Percentiles rank a stretch among this genome's conserved stretches.
These are phyloP conservation scores for Belonocnema kinseyi DNA, from an alignment of 1,140 invertebrate genomes.

Conservation along the genomic window DNA sequence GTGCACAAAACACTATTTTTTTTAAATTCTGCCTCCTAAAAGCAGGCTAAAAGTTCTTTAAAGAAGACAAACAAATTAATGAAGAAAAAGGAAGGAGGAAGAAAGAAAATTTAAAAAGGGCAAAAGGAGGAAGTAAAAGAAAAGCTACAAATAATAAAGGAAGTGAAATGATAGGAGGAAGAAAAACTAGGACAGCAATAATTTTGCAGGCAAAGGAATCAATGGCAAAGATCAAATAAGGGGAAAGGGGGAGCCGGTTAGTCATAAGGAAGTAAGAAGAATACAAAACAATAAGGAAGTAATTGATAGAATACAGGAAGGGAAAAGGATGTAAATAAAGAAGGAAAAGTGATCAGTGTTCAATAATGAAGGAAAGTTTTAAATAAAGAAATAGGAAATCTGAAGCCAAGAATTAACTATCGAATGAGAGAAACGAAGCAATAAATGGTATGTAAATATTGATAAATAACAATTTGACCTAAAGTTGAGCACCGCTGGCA, in stretches of 20 bases:
- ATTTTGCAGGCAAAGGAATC: neutral
- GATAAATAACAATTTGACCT: neutral
- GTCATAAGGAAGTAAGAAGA: neutral
- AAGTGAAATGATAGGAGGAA: neutral
- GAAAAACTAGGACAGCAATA: neutral
- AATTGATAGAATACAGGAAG: no score
- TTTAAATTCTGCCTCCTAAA: neutral
- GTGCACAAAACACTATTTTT: neutral
- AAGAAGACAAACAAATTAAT: neutral
- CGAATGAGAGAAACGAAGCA: neutral
- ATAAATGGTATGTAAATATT: neutral
- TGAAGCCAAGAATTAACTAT: neutral
- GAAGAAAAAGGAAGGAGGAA: neutral
- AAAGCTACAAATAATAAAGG: neutral
- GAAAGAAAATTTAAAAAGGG: neutral
- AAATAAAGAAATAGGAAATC: no score
- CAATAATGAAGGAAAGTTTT: no score
- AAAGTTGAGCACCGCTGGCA: neutral
- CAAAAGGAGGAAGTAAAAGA: neutral
- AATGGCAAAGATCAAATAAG: neutral
- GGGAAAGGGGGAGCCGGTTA: neutral
- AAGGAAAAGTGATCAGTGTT: no score
- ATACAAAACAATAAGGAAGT: no score
- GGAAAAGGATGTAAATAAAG: no score
- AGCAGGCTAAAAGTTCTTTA: no score